Conservation (phyloP, 2,797 vertebrate species). For the Harpagifer antarcticus region DNA sequence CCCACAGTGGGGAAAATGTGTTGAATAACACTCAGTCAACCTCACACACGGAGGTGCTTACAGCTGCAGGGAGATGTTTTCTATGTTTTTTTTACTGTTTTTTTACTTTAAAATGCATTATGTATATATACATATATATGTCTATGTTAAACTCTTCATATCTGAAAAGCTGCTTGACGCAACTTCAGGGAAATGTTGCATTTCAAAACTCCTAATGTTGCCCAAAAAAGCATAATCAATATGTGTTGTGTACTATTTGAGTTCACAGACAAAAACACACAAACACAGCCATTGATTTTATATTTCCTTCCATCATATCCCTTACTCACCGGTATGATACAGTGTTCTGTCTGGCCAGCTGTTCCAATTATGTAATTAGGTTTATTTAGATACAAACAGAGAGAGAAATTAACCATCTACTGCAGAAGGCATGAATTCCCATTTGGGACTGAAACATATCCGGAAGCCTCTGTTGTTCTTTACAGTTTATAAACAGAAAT, state of each 20-base stretch:
- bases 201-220: background rate
- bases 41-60: conserved; percentile 12
- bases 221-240: background rate
- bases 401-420: conserved; percentile 40
- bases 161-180: background rate
- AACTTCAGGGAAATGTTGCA: background rate
- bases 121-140: background rate
- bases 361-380: conserved; percentile 42
- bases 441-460: conserved; percentile 34
- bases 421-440: conserved; percentile 39
- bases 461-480: conserved; percentile 18
- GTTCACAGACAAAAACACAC: background rate
- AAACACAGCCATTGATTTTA: conserved; percentile 33
- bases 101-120: background rate
- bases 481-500: background rate
- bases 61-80: background rate
- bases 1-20: too few relatives aligned
- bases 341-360: conserved; percentile 21
- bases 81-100: background rate
- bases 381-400: conserved; percentile 41
- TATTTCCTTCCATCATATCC: conserved; percentile 37
- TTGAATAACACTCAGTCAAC: conserved; percentile 6
- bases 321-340: conserved; percentile 25
- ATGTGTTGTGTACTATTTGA: background rate
- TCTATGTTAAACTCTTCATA: background rate